Conservation (phyloP, 2,888 invertebrate species). For the Adelphocoris suturalis region DNA sequence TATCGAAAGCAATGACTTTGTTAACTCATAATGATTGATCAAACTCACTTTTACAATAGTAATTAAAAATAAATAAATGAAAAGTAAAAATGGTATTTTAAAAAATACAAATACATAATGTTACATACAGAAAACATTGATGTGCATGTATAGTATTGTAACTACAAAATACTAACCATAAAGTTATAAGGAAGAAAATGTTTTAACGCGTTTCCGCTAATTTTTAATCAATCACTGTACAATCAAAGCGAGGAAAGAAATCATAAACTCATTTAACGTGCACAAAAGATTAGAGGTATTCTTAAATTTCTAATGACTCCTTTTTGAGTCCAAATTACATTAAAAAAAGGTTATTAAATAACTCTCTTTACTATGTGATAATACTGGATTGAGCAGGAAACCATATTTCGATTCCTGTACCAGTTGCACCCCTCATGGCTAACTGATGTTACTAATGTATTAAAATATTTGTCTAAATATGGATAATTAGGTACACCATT, state of each 20-base stretch:
- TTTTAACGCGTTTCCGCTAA: slow-evolving; percentile 67
- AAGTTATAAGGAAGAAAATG: not conserved
- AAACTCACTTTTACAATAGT: slow-evolving; percentile 20
- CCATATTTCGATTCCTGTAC: not conserved
- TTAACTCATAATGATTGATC: not conserved
- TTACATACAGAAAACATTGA: not conserved
- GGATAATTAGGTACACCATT: not conserved
- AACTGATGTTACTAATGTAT: not conserved
- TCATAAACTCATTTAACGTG: not conserved
- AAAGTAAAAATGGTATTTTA: not conserved
- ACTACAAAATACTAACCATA: slow-evolving; percentile 49
- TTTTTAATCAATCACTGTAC: slow-evolving; percentile 38
- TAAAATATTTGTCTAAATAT: not conserved
- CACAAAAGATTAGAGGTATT: not conserved
- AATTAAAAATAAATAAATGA: not conserved
- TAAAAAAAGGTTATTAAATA: slow-evolving; percentile 59
- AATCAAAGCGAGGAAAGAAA: slow-evolving; percentile 46
- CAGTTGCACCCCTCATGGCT: not conserved
- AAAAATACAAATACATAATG: slow-evolving; percentile 7
- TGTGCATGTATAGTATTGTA: not conserved
- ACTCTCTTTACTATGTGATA: slow-evolving; percentile 39
- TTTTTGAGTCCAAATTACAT: slow-evolving; percentile 21
- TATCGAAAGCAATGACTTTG: not conserved
- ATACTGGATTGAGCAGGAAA: slow-evolving; percentile 31
- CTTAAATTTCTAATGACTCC: slow-evolving; percentile 18